Conservation (phyloP, 2,888 invertebrate species). For the Conchocele bisecta region DNA sequence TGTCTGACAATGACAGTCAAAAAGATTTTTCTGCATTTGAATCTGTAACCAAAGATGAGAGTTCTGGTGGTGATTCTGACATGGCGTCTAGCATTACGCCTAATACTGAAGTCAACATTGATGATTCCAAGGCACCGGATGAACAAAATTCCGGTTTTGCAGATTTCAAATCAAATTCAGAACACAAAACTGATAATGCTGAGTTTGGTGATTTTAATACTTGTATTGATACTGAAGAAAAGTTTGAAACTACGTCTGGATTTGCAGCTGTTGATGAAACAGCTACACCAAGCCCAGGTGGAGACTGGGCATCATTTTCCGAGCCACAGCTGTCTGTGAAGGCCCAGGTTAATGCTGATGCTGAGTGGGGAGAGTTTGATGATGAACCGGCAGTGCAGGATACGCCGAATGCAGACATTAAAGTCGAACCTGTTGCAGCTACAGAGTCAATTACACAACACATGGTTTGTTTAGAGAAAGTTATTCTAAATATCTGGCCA, state of each 20-base stretch:
- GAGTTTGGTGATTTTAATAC: slow-evolving; percentile 39
- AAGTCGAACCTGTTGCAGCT: neutral
- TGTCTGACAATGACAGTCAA: neutral
- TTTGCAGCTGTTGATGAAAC: slow-evolving; percentile 4
- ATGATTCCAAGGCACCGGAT: too few species aligned
- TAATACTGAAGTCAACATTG: too few species aligned
- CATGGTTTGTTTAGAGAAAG: too few species aligned
- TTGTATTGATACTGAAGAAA: slow-evolving; percentile 4
- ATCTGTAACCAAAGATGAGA: neutral
- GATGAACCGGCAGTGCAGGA: slow-evolving; percentile 16
- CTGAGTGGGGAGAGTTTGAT: slow-evolving; percentile 57
- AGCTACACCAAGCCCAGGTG: slow-evolving; percentile 9
- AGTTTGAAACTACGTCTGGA: slow-evolving; percentile 22
- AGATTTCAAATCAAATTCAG: slow-evolving; percentile 2
- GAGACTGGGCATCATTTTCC: slow-evolving; percentile 65
- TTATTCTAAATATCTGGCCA: too few species aligned
- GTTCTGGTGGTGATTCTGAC: neutral
- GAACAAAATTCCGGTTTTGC: too few species aligned
- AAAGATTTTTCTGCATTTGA: neutral
- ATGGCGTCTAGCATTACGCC: too few species aligned
- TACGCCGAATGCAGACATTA: neutral
- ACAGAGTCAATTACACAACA: too few species aligned
- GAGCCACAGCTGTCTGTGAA: slow-evolving; percentile 27
- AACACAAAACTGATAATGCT: neutral
- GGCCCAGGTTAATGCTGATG: slow-evolving; percentile 36